phyloP scores from a whole-genome alignment of 2,113 vertebrate genomes.

The Delphinapterus leucas region DNA sequence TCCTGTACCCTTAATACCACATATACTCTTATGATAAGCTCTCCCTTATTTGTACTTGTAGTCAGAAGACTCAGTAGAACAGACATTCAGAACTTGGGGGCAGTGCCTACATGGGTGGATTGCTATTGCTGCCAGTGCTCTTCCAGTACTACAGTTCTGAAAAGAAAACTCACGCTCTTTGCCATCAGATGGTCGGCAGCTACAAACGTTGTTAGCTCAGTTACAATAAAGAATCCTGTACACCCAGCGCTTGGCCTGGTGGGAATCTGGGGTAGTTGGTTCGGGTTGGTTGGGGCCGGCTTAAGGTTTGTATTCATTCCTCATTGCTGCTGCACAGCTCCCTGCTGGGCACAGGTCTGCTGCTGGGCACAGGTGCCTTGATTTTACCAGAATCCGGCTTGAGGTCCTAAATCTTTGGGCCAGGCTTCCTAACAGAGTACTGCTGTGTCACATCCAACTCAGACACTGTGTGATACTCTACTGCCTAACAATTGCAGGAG shows the following conservation, averaged over 20 bases:
- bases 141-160: neutral
- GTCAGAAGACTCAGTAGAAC: neutral
- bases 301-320: neutral
- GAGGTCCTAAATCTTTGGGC: neutral
- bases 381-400: neutral
- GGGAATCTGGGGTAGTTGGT: neutral
- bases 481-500: neutral
- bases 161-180: neutral
- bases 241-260: neutral
- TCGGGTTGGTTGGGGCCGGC: neutral
- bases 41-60: neutral
- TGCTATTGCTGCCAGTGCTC: neutral
- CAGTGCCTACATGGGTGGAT: neutral
- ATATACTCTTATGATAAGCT: neutral
- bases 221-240: neutral
- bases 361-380: neutral
- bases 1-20: neutral
- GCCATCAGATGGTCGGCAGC: neutral
- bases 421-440: neutral
- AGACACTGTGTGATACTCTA: neutral
- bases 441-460: neutral
- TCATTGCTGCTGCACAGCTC: neutral
- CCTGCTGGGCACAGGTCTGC: neutral
- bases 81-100: neutral
- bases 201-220: neutral